Evolutionary conservation across 2,797 vertebrate species (phyloP).

Genomic region (Percopsis omiscomaycus): DNA sequence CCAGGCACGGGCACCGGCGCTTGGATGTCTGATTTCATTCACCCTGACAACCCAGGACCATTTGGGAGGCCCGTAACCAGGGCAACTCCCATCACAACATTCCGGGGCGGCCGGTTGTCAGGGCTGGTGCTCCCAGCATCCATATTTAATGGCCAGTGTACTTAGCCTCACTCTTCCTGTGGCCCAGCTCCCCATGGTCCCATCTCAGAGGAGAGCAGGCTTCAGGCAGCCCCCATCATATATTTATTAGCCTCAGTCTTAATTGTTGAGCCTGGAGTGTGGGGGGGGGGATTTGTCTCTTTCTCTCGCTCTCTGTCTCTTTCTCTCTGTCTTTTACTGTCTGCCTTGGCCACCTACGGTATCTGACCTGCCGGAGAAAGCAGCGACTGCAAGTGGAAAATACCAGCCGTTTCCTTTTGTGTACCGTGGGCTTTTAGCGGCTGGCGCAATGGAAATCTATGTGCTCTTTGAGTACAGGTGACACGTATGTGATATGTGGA

Average conservation of each 20-base stretch:
- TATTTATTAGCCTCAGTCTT: slow-evolving; percentile 75
- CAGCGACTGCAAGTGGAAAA: slow-evolving; percentile 19
- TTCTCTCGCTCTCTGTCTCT: slow-evolving; percentile 23
- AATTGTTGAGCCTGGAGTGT: slow-evolving; percentile 69
- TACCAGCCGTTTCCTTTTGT: slow-evolving; percentile 19
- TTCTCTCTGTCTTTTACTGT: slow-evolving; percentile 14
- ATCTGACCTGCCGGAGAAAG: no score
- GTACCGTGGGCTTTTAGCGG: slow-evolving; percentile 8
- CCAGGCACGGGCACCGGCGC: slow-evolving; percentile 37
- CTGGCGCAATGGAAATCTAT: slow-evolving; percentile 27
- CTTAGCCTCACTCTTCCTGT: slow-evolving; percentile 68
- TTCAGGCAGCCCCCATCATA: slow-evolving; percentile 60
- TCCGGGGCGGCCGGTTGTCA: slow-evolving; percentile 49
- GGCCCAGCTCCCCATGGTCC: slow-evolving; percentile 61
- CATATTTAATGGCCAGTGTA: slow-evolving; percentile 76
- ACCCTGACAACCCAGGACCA: slow-evolving; percentile 71
- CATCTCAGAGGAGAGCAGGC: slow-evolving; percentile 56
- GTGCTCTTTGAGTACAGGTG: slow-evolving; percentile 13
- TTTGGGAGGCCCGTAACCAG: slow-evolving; percentile 72
- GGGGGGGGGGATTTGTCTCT: slow-evolving; percentile 53
- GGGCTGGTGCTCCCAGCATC: slow-evolving; percentile 63
- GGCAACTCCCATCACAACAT: slow-evolving; percentile 75
- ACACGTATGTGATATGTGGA: slow-evolving; percentile 14
- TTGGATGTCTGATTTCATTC: slow-evolving; percentile 72
- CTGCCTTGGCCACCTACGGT: background rate